These are phyloP conservation scores for Beris chalybata DNA, from an alignment of 2,888 invertebrate species.

Conservation along the genomic window DNA sequence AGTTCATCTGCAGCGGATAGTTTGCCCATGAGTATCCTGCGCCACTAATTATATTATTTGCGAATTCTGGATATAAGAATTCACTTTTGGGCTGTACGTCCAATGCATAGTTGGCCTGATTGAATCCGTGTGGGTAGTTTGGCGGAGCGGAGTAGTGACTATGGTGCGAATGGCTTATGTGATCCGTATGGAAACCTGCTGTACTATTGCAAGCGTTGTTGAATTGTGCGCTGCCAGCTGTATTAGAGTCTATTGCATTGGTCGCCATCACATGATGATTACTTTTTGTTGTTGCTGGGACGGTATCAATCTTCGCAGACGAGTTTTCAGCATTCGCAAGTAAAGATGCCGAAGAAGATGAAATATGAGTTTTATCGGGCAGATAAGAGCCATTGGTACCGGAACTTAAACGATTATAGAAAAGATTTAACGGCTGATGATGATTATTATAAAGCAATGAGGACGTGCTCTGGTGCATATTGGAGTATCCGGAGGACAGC, in stretches of 20 bases:
- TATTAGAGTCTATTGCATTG: not conserved
- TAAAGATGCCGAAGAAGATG: not conserved
- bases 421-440: slow-evolving; percentile 30
- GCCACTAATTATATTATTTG: slow-evolving; percentile 14
- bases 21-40: slow-evolving; percentile 18
- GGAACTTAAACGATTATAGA: slow-evolving; percentile 23
- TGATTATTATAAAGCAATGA: slow-evolving; percentile 32
- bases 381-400: slow-evolving; percentile 1
- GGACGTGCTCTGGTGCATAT: slow-evolving; percentile 20
- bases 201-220: not conserved
- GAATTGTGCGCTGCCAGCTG: not conserved
- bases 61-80: slow-evolving; percentile 18
- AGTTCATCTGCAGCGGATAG: slow-evolving; percentile 25
- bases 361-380: slow-evolving; percentile 1
- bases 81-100: slow-evolving; percentile 22
- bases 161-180: not conserved
- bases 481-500: slow-evolving; percentile 29
- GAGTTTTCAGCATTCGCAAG: not conserved
- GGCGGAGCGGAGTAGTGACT: slow-evolving; percentile 1
- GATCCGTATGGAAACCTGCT: not conserved
- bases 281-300: not conserved
- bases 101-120: slow-evolving; percentile 17
- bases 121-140: slow-evolving; percentile 8
- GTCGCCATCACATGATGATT: not conserved
- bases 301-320: not conserved